phyloP scores from a whole-genome alignment of 1,140 invertebrate genomes.

The Thaumetopoea pityocampa region DNA sequence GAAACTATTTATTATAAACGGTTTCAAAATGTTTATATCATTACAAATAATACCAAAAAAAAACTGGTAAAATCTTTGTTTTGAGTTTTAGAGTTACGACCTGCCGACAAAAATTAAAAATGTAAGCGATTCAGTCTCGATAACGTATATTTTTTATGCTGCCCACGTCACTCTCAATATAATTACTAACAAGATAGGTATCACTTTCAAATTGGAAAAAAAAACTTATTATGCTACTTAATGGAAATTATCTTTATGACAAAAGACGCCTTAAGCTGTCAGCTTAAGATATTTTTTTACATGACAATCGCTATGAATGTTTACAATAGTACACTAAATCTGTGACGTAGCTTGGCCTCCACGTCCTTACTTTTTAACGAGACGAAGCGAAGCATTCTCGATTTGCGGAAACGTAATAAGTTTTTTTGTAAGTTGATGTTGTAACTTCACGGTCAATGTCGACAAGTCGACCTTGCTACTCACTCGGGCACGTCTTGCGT shows the following conservation, averaged over 20 bases:
- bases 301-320: slow-evolving; percentile 1
- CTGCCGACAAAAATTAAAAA: too few species aligned
- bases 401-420: slow-evolving; percentile 67
- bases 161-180: too few species aligned
- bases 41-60: too few species aligned
- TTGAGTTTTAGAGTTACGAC: too few species aligned
- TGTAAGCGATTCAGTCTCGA: too few species aligned
- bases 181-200: too few species aligned
- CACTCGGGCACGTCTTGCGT: slow-evolving; percentile 48
- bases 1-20: too few species aligned
- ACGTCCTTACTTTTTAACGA: slow-evolving; percentile 22
- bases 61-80: too few species aligned
- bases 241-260: background rate
- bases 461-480: slow-evolving; percentile 56
- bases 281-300: slow-evolving; percentile 2
- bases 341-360: slow-evolving; percentile 23
- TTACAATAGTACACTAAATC: slow-evolving; percentile 11
- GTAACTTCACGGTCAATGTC: slow-evolving; percentile 71
- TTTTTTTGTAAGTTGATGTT: slow-evolving; percentile 54
- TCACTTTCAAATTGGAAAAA: too few species aligned
- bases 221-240: background rate
- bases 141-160: too few species aligned
- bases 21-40: too few species aligned
- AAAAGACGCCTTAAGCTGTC: background rate
- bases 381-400: slow-evolving; percentile 27